Conservation (phyloP, 1,140 invertebrate genomes). For the Diprion similis region DNA sequence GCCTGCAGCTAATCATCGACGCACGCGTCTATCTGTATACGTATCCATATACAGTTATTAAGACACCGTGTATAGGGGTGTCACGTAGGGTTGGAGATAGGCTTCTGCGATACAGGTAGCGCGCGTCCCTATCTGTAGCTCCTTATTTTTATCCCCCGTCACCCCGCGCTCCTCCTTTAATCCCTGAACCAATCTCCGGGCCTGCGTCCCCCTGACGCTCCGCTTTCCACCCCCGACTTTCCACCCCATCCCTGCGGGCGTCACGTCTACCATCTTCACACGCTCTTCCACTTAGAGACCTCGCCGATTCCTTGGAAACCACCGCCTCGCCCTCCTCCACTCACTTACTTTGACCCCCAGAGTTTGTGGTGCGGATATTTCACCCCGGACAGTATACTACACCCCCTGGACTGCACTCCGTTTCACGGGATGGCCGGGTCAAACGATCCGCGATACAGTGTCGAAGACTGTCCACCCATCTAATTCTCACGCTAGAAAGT, state of each 20-base stretch:
- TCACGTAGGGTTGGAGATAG: neutral
- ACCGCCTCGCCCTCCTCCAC: slow-evolving; percentile 22
- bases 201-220: neutral
- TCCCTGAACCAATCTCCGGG: slow-evolving; percentile 2
- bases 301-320: slow-evolving; percentile 22
- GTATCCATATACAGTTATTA: too few species aligned
- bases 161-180: slow-evolving; percentile 4
- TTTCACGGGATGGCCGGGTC: slow-evolving; percentile 45
- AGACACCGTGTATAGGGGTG: too few species aligned
- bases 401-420: slow-evolving; percentile 41
- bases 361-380: too few species aligned
- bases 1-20: too few species aligned
- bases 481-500: neutral
- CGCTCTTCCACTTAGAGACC: slow-evolving; percentile 45
- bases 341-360: slow-evolving; percentile 13
- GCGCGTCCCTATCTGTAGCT: slow-evolving; percentile 2
- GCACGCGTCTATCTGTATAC: too few species aligned
- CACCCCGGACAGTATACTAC: slow-evolving; percentile 27
- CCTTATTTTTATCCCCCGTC: slow-evolving; percentile 25
- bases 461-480: neutral
- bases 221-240: neutral
- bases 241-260: neutral
- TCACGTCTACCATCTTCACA: slow-evolving; percentile 26
- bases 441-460: slow-evolving; percentile 37
- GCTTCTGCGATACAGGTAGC: neutral